Evolutionary conservation across 2,113 vertebrate genomes (phyloP).

Genomic region (Sorex araneus): DNA sequence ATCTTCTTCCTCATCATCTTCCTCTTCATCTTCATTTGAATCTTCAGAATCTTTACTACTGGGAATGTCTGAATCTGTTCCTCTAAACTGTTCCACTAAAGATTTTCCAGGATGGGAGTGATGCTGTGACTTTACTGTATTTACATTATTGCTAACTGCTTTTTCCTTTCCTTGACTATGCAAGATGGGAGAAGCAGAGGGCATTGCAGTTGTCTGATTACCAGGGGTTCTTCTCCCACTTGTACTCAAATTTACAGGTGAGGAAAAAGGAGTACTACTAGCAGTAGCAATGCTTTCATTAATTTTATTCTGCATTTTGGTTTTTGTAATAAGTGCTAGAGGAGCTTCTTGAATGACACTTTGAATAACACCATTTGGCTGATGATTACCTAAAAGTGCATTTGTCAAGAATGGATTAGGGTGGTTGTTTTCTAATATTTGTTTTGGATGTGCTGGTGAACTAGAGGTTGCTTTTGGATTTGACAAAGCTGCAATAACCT

Average conservation of each 20-base stretch:
- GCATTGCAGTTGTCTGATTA: slow-evolving; percentile 84
- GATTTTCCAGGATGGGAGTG: slow-evolving; percentile 93
- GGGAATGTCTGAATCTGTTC: slow-evolving; percentile 93
- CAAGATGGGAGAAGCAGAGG: slow-evolving; percentile 89
- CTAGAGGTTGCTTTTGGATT: slow-evolving; percentile 90
- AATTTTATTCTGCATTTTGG: slow-evolving; percentile 89
- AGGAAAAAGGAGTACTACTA: slow-evolving; percentile 88
- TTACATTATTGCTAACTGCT: slow-evolving; percentile 89
- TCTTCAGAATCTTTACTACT: slow-evolving; percentile 96
- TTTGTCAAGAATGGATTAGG: slow-evolving; percentile 95
- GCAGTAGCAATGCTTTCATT: slow-evolving; percentile 88
- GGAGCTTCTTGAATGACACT: slow-evolving; percentile 95
- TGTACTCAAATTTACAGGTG: slow-evolving; percentile 93
- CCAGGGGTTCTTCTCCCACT: slow-evolving; percentile 88
- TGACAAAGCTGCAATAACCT: slow-evolving; percentile 91
- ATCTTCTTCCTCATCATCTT: slow-evolving; percentile 96
- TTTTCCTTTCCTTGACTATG: slow-evolving; percentile 93
- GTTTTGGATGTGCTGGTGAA: slow-evolving; percentile 90
- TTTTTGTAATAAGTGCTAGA: slow-evolving; percentile 95
- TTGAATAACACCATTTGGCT: slow-evolving; percentile 92
- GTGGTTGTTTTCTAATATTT: slow-evolving; percentile 90
- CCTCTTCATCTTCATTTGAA: slow-evolving; percentile 95
- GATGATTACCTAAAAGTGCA: slow-evolving; percentile 95
- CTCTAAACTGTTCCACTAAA: slow-evolving; percentile 91
- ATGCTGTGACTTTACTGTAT: slow-evolving; percentile 88